These are phyloP conservation scores for Lasioglossum oenotherae DNA, from an alignment of 2,888 invertebrate species.

Conservation along the genomic window DNA sequence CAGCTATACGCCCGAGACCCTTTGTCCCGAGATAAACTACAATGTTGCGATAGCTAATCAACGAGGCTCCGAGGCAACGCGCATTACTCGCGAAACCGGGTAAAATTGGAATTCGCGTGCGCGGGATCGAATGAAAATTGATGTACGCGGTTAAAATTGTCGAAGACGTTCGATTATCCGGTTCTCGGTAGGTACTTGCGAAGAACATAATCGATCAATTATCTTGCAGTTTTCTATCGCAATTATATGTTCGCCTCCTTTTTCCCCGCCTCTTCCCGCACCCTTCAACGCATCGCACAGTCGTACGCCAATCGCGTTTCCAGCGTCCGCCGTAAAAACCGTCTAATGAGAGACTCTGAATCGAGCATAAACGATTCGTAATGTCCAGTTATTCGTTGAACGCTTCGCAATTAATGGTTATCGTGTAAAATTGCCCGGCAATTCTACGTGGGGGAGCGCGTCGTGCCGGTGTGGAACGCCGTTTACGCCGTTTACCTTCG, in stretches of 20 bases:
- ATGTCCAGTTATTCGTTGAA: conserved; percentile 68
- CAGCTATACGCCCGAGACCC: background rate
- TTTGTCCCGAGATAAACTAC: conserved; percentile 13
- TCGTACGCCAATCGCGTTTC: conserved; percentile 34
- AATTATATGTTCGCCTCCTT: conserved; percentile 6
- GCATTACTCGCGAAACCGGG: background rate
- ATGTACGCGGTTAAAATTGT: conserved; percentile 21
- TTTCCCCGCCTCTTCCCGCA: too few relatives aligned
- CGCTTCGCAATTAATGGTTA: conserved; percentile 72
- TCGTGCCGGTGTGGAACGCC: conserved; percentile 3
- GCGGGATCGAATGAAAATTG: conserved; percentile 19
- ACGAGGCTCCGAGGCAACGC: background rate
- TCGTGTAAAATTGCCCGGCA: conserved; percentile 67
- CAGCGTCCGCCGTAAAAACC: conserved; percentile 52
- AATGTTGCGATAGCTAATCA: conserved; percentile 28
- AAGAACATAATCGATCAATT: conserved; percentile 38
- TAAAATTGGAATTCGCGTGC: conserved; percentile 18
- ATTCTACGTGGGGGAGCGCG: conserved; percentile 52
- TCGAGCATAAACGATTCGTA: conserved; percentile 70
- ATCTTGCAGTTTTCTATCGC: conserved; percentile 23
- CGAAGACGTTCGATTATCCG: conserved; percentile 39
- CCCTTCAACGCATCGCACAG: background rate
- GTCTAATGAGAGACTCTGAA: conserved; percentile 62
- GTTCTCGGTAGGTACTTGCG: conserved; percentile 18
- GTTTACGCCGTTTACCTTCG: conserved; percentile 20